These are phyloP conservation scores for Acleris sparsana DNA, from an alignment of 2,888 invertebrate genomes.

Conservation along the genomic window DNA sequence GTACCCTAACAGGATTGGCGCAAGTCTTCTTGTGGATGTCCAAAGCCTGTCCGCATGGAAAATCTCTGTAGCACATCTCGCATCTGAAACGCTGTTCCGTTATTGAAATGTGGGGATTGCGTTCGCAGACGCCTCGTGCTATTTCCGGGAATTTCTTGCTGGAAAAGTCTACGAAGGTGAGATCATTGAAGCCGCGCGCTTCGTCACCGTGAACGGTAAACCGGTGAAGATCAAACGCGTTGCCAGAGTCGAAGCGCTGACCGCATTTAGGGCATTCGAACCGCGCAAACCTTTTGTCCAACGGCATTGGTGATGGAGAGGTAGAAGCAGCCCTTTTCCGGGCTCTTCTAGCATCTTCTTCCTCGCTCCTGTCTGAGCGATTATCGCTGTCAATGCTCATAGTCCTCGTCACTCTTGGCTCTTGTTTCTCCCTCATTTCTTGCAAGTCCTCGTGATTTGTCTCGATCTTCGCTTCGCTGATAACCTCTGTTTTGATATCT, in stretches of 20 bases:
- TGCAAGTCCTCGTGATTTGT: constrained; percentile 60
- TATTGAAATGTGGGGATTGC: constrained; percentile 83
- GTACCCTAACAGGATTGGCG: constrained; percentile 62
- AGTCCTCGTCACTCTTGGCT: constrained; percentile 64
- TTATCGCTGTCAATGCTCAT: constrained; percentile 83
- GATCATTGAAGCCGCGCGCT: constrained; percentile 87
- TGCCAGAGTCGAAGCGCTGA: constrained; percentile 88
- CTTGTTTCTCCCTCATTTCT: constrained; percentile 63
- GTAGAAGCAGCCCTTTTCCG: constrained; percentile 73
- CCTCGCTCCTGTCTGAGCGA: constrained; percentile 82
- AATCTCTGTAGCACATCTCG: constrained; percentile 87
- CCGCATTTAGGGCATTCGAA: constrained; percentile 89
- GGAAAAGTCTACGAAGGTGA: constrained; percentile 91
- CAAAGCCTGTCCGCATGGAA: constrained; percentile 87
- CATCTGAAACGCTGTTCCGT: constrained; percentile 87
- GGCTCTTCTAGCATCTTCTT: constrained; percentile 65
- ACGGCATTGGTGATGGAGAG: constrained; percentile 65
- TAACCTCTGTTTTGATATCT: constrained; percentile 81
- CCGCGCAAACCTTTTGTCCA: constrained; percentile 70
- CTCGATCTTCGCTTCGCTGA: constrained; percentile 76
- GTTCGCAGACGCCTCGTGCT: constrained; percentile 88
- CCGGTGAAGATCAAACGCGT: constrained; percentile 88
- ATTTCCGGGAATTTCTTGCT: constrained; percentile 91
- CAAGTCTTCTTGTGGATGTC: constrained; percentile 86
- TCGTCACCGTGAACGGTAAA: constrained; percentile 85